Percentiles rank a stretch among this genome's conserved stretches.
Conservation (phyloP, 2,888 invertebrate genomes). For the Tyria jacobaeae region DNA sequence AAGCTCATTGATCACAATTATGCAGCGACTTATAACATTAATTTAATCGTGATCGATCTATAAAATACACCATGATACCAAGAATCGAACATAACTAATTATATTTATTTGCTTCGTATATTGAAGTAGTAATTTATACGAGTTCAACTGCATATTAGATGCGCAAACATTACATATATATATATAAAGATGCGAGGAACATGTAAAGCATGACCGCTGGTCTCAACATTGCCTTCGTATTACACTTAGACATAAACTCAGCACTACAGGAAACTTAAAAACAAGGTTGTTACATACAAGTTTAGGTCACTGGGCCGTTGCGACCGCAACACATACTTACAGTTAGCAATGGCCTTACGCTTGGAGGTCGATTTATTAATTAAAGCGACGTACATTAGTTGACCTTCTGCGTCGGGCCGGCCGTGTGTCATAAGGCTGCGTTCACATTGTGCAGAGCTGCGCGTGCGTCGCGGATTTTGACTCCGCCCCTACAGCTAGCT, state of each 20-base stretch:
- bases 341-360: background rate
- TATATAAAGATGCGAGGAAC: too few species aligned
- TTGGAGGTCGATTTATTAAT: conserved; percentile 2
- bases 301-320: background rate
- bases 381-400: conserved; percentile 14
- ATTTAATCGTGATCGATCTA: too few species aligned
- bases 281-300: background rate
- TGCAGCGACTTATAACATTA: too few species aligned
- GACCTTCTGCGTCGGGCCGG: conserved; percentile 21
- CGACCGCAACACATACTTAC: conserved; percentile 1
- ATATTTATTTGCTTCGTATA: too few species aligned
- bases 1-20: too few species aligned
- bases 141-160: too few species aligned
- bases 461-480: conserved; percentile 3
- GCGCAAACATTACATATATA: too few species aligned
- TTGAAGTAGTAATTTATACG: too few species aligned
- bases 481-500: conserved; percentile 40
- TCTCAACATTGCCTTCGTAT: too few species aligned
- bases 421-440: conserved; percentile 3
- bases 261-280: background rate
- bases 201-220: too few species aligned
- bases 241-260: conserved; percentile 1
- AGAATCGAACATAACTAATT: too few species aligned
- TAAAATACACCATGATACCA: too few species aligned
- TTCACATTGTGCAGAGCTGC: conserved; percentile 18